These are phyloP conservation scores for Sipha flava DNA, from an alignment of 1,140 invertebrate species.

Conservation along the genomic window DNA sequence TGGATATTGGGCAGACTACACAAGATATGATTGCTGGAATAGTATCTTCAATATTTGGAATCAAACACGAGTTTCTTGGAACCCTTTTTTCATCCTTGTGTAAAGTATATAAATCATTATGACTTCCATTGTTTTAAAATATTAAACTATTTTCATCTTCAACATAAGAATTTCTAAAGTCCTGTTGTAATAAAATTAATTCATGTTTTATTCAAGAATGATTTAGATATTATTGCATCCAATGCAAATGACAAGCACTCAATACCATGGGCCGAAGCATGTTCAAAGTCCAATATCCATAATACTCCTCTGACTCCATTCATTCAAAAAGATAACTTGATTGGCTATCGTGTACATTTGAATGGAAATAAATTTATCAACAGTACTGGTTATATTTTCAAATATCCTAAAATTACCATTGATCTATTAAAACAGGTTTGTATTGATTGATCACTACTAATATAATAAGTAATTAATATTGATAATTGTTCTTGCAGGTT, in stretches of 20 bases:
- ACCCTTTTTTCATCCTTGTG: slow-evolving; percentile 2
- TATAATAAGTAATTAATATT: neutral
- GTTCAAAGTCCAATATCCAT: slow-evolving; percentile 60
- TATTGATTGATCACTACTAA: neutral
- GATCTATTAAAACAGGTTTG: slow-evolving; percentile 54
- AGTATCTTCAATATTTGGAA: slow-evolving; percentile 72
- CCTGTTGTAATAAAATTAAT: no score
- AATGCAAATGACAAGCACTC: slow-evolving; percentile 89
- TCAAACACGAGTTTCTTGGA: slow-evolving; percentile 52
- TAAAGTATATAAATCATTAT: slow-evolving; percentile 10
- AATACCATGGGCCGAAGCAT: slow-evolving; percentile 78
- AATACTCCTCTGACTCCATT: slow-evolving; percentile 83
- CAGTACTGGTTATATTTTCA: slow-evolving; percentile 48
- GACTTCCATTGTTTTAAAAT: neutral
- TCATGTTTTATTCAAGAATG: slow-evolving; percentile 47
- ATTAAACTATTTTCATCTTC: slow-evolving; percentile 22
- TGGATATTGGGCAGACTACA: slow-evolving; percentile 71
- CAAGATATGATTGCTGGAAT: slow-evolving; percentile 72
- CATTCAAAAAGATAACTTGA: slow-evolving; percentile 68
- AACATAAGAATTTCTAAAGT: no score
- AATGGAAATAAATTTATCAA: slow-evolving; percentile 57
- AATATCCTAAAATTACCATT: slow-evolving; percentile 53
- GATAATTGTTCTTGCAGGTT: slow-evolving; percentile 47
- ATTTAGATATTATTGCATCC: slow-evolving; percentile 67
- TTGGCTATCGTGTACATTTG: slow-evolving; percentile 69